phyloP scores from a whole-genome alignment of 2,888 invertebrate species.

The Glaucopsyche alexis region DNA sequence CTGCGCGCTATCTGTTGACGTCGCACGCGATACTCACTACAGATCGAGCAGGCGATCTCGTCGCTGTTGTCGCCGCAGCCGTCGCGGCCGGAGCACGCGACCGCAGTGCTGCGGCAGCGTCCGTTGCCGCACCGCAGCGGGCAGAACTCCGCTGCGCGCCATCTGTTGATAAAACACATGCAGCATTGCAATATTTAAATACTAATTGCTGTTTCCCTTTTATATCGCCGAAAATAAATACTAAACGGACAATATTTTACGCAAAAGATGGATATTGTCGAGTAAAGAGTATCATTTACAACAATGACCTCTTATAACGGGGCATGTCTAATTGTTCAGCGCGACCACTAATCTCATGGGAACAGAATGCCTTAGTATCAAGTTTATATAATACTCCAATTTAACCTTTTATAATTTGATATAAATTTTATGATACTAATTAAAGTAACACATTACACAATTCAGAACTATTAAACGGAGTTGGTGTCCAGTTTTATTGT shows the following conservation, averaged over 20 bases:
- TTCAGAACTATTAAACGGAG: neutral
- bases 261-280: no score
- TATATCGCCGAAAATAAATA: no score
- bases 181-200: neutral
- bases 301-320: constrained; percentile 21
- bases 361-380: neutral
- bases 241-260: no score
- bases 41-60: constrained; percentile 90
- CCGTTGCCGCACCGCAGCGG: constrained; percentile 93
- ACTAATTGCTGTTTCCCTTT: neutral
- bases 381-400: neutral
- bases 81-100: constrained; percentile 93
- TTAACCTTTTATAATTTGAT: neutral
- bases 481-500: neutral
- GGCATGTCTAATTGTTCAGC: neutral
- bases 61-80: constrained; percentile 96
- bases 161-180: constrained; percentile 47
- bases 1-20: no score
- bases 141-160: constrained; percentile 83
- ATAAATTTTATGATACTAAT: neutral
- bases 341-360: neutral
- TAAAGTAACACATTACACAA: neutral
- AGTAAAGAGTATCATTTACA: neutral
- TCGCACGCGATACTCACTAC: constrained; percentile 83
- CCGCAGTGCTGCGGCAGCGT: constrained; percentile 92